Evolutionary conservation across 2,113 vertebrate species (phyloP), one percentile per base, ranked within the genome.

Genomic region (Limanda limanda): DNA sequence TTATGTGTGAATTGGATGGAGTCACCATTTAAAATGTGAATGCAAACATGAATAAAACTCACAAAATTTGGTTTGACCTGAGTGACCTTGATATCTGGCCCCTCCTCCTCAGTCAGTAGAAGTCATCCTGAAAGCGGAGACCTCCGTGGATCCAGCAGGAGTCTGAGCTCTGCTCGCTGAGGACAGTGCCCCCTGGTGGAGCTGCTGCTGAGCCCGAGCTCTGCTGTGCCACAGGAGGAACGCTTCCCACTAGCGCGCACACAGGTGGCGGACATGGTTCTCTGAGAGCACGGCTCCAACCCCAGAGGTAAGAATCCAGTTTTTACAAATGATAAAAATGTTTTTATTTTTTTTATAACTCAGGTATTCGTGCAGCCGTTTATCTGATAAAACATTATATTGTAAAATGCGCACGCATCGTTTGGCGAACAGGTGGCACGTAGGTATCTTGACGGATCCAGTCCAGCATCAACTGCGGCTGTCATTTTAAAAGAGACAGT

Each of bases 251-350:
- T 64, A 23, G 12, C 72, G 20, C 65, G n/a, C 63, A 13, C 69
- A 42, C 75, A 51, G 55, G 77, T 17, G 58, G 73, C 48, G n/a
- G 66, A 65, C 66, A 84, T 79, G 88, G 76, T 66, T 54, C 13
- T 15, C 31, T 83, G 74, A 88, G 60, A 60, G 52, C 74, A 15
- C 60, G 21, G 20, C 25, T 52, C 61, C 14, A 21, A 79, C n/a
- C 10, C 55, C 1, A 76, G 40, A 88, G 89, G 92, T 93, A 87
- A 81, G 85, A 71, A n/a, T 14, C 45, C 66, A 51, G 5, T 45
- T 57, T 55, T n/a, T 7, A 31, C 31, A 31, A 31, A 7, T 7
- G 7, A 8, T 5, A 31, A 7, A 7, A 31, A 51, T 20, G n/a
- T n/a, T n/a, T n/a, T n/a, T n/a, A n/a, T 52, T 18, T 20, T 54